Evolutionary conservation across 2,113 vertebrate genomes (phyloP), one percentile per base, ranked within the genome.

Genomic region (Phalacrocorax carbo): DNA sequence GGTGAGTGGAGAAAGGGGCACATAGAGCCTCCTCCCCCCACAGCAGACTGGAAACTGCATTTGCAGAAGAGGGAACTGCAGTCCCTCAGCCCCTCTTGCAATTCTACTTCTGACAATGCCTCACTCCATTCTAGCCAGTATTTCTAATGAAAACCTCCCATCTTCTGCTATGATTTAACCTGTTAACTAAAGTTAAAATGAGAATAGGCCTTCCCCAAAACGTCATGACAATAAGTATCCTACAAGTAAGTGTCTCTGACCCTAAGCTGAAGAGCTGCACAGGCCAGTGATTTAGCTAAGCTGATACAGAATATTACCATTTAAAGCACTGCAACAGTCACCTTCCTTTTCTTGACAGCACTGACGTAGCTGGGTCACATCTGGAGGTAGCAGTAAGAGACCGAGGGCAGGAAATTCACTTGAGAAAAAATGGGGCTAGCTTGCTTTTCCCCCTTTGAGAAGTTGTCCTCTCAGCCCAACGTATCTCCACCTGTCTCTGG

Each of bases 291-390:
- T 21, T 38, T 36, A 32, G n/a, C 18, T 48, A 36, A 32, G 42
- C 18, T 48, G 36, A 65, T 65, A 61, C 16, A 81, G 26, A 52
- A 54, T 40, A 69, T 44, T 48, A 52, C 38, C 3, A 61, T 77
- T 88, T 49, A 57, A 94, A 91, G 54, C 20, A 36, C 29, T 32
- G 20, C 38, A 66, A 51, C 12, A 69, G 32, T 65, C 21, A 48
- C 26, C 8, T 82, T 78, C 13, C 16, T 84, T 19, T 79, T 79
- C 85, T 52, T 71, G 20, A 81, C 32, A 71, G 38, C 52, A 70
- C 3, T 0, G 0, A 84, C 22, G 16, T 7, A 58, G 19, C 36
- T 58, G 36, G 58, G 65, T 70, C 71, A 48, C 20, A 46, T 20
- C 57, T 82, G 73, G 65, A 82, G 38, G 40, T 22, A 11, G 3